Evolutionary conservation across 2,797 vertebrate genomes (phyloP).

Genomic region (Distichodus sexfasciatus): DNA sequence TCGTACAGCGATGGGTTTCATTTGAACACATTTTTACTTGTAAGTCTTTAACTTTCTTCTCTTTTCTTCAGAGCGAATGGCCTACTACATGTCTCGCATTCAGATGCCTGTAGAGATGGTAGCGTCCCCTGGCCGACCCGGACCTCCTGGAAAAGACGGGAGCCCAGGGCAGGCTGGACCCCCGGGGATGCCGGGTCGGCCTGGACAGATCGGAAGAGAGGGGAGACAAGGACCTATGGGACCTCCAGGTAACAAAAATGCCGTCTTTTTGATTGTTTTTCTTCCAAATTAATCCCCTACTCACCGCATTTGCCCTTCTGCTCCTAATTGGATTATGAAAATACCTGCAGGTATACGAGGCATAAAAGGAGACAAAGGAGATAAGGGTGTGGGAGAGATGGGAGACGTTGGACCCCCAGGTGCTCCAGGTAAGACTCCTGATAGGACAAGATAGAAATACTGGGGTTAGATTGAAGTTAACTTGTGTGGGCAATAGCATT

Average conservation of each 20-base stretch:
- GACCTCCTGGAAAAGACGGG: conserved; percentile 90
- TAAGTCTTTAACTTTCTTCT: neutral
- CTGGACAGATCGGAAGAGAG: conserved; percentile 90
- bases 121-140: conserved; percentile 86
- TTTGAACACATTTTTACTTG: neutral
- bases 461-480: neutral
- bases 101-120: conserved; percentile 86
- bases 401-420: conserved; percentile 90
- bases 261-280: too few relatives aligned
- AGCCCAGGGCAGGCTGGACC: conserved; percentile 76
- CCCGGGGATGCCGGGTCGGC: conserved; percentile 81
- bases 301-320: neutral
- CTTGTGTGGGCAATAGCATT: too few relatives aligned
- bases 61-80: conserved; percentile 94
- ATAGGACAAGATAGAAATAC: neutral
- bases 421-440: conserved; percentile 77
- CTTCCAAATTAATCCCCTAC: too few relatives aligned
- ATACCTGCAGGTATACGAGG: conserved; percentile 80
- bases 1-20: too few relatives aligned
- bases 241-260: conserved; percentile 73
- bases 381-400: conserved; percentile 85
- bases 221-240: conserved; percentile 86
- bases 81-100: conserved; percentile 90
- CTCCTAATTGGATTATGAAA: neutral
- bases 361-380: conserved; percentile 84